Conservation (phyloP, 1,140 invertebrate genomes). For the Cydia amplana region DNA sequence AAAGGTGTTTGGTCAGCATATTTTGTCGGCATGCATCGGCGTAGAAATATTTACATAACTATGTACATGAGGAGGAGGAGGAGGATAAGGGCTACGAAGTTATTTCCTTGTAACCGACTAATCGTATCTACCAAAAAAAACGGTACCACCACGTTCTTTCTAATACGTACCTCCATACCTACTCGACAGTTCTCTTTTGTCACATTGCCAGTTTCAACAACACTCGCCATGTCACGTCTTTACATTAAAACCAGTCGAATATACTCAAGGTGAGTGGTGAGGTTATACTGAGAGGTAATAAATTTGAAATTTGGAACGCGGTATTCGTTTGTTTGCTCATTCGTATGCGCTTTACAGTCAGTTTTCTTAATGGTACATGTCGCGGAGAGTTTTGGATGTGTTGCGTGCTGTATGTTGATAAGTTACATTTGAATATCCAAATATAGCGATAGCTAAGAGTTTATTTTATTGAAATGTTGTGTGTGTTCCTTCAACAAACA, state of each 20-base stretch:
- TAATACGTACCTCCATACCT: no score
- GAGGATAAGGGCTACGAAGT: no score
- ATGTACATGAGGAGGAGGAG: no score
- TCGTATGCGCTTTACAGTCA: constrained; percentile 16
- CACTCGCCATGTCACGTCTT: not conserved
- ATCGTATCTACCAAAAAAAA: no score
- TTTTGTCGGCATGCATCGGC: no score
- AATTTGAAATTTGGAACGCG: constrained; percentile 21
- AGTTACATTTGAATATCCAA: constrained; percentile 12
- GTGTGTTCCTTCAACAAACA: no score
- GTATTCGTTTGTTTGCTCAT: constrained; percentile 28
- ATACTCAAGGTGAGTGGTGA: constrained; percentile 22
- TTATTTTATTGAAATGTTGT: not conserved
- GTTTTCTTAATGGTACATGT: constrained; percentile 24
- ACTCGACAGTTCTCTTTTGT: not conserved
- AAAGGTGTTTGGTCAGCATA: no score
- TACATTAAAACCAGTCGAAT: not conserved
- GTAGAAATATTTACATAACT: no score
- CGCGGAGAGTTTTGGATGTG: not conserved
- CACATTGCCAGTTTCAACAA: not conserved
- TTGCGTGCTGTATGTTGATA: constrained; percentile 12
- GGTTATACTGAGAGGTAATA: constrained; percentile 14
- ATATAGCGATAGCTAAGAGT: not conserved
- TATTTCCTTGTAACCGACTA: no score
- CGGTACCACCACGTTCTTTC: no score